These are phyloP conservation scores for Oscheius sp. DNA, from an alignment of 2,888 invertebrate genomes.

Conservation along the genomic window DNA sequence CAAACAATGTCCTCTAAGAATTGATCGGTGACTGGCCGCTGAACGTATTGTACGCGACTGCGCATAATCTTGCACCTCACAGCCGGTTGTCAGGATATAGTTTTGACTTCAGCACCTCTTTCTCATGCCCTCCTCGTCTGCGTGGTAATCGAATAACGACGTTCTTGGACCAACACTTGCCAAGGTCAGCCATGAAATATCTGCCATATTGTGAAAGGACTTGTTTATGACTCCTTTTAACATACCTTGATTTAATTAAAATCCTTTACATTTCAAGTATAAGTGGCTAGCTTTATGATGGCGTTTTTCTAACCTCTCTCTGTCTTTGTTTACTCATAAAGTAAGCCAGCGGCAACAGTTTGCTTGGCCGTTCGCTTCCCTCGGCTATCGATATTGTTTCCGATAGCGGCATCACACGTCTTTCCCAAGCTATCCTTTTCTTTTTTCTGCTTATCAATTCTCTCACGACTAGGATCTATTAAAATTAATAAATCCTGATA, in stretches of 20 bases:
- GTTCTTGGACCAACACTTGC: constrained; percentile 16
- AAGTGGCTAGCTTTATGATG: neutral
- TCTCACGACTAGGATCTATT: no score
- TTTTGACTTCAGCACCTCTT: constrained; percentile 2
- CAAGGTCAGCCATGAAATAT: constrained; percentile 25
- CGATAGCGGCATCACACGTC: neutral
- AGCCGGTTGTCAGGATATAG: constrained; percentile 13
- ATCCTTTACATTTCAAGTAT: no score
- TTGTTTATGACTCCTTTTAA: constrained; percentile 5
- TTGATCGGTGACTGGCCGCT: constrained; percentile 36
- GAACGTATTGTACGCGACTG: constrained; percentile 33
- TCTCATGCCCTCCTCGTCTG: neutral
- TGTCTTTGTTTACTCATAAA: constrained; percentile 9
- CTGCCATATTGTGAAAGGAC: constrained; percentile 6
- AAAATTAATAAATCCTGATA: no score
- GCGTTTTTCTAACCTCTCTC: neutral
- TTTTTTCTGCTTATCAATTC: no score
- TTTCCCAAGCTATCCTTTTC: neutral
- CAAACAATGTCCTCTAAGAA: constrained; percentile 41
- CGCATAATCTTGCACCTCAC: constrained; percentile 30
- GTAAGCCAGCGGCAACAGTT: constrained; percentile 18
- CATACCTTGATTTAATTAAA: neutral
- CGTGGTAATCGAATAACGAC: constrained; percentile 30
- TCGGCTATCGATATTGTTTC: constrained; percentile 21
- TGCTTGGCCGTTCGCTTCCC: constrained; percentile 17